A percentile compares a stretch with the other conserved stretches of the same genome.
phyloP scores from a whole-genome alignment of 2,888 invertebrate species.

The Rhamnusium bicolor region DNA sequence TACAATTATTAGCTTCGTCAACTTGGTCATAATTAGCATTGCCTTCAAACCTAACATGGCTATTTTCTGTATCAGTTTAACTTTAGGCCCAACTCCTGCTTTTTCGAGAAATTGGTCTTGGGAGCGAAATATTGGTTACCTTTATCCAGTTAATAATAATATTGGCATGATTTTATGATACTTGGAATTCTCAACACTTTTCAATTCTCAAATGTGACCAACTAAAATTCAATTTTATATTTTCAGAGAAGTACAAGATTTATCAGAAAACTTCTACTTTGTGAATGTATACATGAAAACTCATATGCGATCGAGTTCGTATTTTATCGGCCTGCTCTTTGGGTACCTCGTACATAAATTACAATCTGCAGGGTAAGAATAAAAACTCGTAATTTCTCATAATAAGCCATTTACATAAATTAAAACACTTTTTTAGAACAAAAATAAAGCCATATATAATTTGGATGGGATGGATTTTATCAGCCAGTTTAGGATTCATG shows the following conservation, averaged over 20 bases:
- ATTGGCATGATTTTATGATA: too few species aligned
- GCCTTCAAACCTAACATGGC: too few species aligned
- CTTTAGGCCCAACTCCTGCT: too few species aligned
- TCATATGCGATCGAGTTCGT: conserved; percentile 82
- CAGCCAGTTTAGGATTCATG: conserved; percentile 70
- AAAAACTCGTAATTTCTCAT: background rate
- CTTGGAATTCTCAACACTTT: too few species aligned
- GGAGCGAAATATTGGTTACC: too few species aligned
- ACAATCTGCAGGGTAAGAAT: conserved; percentile 76
- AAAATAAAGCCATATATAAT: conserved; percentile 60
- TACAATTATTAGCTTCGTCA: too few species aligned
- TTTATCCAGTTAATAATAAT: too few species aligned
- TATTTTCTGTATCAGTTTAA: too few species aligned
- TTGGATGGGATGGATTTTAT: conserved; percentile 61
- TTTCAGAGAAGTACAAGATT: conserved; percentile 79
- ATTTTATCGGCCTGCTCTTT: conserved; percentile 78
- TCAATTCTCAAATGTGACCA: background rate
- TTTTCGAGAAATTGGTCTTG: too few species aligned
- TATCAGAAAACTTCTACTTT: conserved; percentile 78
- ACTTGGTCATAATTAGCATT: too few species aligned
- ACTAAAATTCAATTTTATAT: conserved; percentile 28
- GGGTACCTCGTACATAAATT: conserved; percentile 79
- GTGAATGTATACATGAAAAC: conserved; percentile 81
- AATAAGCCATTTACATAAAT: background rate
- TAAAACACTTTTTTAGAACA: conserved; percentile 61